Base-by-base conservation (phyloP, 2,888 invertebrate species). In the Phorcus lineatus region DNA sequence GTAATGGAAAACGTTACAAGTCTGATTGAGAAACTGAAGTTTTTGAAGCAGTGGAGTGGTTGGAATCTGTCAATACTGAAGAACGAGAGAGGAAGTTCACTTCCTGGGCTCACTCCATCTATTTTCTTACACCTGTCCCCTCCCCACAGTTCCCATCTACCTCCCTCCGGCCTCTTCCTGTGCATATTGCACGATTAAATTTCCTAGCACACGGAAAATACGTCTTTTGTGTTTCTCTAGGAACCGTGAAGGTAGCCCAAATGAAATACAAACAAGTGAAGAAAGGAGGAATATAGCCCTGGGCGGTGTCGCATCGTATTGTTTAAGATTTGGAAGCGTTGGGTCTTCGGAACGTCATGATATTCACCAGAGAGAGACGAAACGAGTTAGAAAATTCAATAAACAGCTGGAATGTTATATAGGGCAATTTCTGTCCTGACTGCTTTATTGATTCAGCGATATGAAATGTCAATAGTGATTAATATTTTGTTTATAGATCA, bases 151-250 rank as follows among this genome's bases (percentile, higher is more conserved):
- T 70, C 70, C 36, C 70, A 70, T 40, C 31, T 19, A 70, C 70
- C 70, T 7, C 70, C 70, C 70, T 36, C 70, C 9, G 70, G 70
- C 36, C 70, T 36, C 70, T 70, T 70, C 70, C 70, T 70, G 70
- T 31, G 70, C 70, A 70, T 70, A 70, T 70, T 70, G 70, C 70
- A 70, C 70, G 31, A 70, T 70, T 70, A 70, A 70, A 40, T 70
- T 70, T 70, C 17, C 70, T n/a, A 40, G 36, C 40, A 36, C 31
- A 36, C 19, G 70, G 40, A 70, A 70, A 70, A 70, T 70, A 70
- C 19, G 70, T 70, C 70, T 70, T 70, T 70, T 70, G 70, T 70
- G 70, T 40, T 70, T 70, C 70, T 36, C 70, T 17, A 70, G 40
- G 70, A 40, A 70, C n/a, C 70, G 70, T 70, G 70, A 36, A 70